Evolutionary conservation across 2,797 vertebrate genomes (phyloP).

Genomic region (Pelochelys cantorii): DNA sequence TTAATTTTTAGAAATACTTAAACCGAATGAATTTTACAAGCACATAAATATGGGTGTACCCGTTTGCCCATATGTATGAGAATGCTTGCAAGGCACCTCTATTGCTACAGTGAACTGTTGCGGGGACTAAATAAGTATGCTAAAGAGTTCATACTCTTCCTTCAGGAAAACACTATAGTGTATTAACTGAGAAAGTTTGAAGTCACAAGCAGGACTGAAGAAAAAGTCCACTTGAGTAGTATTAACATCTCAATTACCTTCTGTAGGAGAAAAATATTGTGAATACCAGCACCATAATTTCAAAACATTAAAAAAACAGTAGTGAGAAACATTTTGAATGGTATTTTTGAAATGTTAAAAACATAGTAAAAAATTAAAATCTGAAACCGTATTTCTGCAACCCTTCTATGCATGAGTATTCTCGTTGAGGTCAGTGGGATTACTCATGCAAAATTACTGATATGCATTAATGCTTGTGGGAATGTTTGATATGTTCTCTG

Average conservation of each 20-base stretch:
- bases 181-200: neutral
- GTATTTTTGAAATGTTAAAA: neutral
- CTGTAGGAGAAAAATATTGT: neutral
- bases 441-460: neutral
- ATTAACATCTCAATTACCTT: neutral
- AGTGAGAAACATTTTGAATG: neutral
- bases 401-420: neutral
- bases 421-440: neutral
- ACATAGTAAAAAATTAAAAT: neutral
- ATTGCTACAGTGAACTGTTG: neutral
- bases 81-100: neutral
- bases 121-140: neutral
- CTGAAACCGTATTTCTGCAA: neutral
- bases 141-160: neutral
- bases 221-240: neutral
- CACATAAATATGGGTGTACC: neutral
- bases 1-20: neutral
- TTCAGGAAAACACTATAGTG: neutral
- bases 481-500: neutral
- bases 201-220: neutral
- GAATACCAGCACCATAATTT: neutral
- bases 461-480: rapidly evolving
- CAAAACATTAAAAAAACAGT: neutral
- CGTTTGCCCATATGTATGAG: neutral
- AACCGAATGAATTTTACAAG: neutral